These are phyloP conservation scores for Cladopsammia gracilis DNA, from an alignment of 64 coral and sea anemone genomes.

Conservation along the genomic window DNA sequence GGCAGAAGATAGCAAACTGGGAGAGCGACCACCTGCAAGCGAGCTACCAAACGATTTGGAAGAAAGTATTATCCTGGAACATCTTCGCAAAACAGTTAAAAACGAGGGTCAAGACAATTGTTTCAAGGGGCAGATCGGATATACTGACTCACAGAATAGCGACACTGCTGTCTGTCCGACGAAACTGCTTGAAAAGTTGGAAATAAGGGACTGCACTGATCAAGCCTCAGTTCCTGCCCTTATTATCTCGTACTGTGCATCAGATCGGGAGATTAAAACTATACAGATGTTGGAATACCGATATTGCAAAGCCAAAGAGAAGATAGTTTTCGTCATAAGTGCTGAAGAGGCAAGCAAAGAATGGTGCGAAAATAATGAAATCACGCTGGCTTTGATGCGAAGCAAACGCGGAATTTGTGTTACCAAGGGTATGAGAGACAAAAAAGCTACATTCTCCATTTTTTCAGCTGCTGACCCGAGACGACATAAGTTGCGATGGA, in stretches of 20 bases:
- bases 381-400: background rate
- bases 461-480: slow-evolving; percentile 53
- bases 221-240: background rate
- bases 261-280: background rate
- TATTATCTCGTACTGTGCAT: background rate
- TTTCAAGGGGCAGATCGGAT: background rate
- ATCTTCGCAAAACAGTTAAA: background rate
- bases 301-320: background rate
- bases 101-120: background rate
- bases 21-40: background rate
- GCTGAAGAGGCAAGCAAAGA: slow-evolving; percentile 13
- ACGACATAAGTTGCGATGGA: slow-evolving; percentile 14
- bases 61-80: slow-evolving; percentile 20
- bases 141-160: background rate
- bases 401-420: background rate
- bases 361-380: background rate
- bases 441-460: slow-evolving; percentile 24
- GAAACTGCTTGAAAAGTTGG: background rate
- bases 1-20: background rate
- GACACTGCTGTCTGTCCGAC: background rate
- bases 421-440: slow-evolving; percentile 4
- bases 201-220: background rate
- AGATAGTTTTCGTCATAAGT: slow-evolving; percentile 33
- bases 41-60: background rate
- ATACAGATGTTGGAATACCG: background rate